These are phyloP conservation scores for Smittia aterrima DNA, from an alignment of 2,888 invertebrate species.

Conservation along the genomic window DNA sequence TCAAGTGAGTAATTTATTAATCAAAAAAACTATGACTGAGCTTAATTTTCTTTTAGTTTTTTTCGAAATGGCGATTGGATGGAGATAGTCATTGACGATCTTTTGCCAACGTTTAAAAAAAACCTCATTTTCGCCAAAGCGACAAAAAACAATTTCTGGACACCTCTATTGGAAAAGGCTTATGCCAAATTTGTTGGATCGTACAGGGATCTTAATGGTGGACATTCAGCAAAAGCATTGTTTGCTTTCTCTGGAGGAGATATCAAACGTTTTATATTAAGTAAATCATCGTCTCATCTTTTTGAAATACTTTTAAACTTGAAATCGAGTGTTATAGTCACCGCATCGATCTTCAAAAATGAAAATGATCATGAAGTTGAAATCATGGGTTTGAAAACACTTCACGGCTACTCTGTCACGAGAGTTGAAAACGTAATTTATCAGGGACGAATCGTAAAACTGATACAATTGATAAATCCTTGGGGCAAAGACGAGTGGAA, in stretches of 20 bases:
- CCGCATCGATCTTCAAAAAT: not conserved
- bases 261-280: not conserved
- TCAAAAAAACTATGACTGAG: not conserved
- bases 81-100: slow-evolving; percentile 83
- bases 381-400: too few relatives aligned
- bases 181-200: slow-evolving; percentile 79
- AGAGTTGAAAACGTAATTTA: slow-evolving; percentile 50
- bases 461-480: slow-evolving; percentile 68
- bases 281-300: not conserved
- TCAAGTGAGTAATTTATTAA: slow-evolving; percentile 63
- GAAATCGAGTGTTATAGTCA: not conserved
- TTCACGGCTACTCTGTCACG: not conserved
- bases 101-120: slow-evolving; percentile 75
- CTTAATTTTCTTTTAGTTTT: slow-evolving; percentile 59
- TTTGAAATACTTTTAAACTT: not conserved
- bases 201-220: slow-evolving; percentile 92
- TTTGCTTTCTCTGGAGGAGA: slow-evolving; percentile 50
- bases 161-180: slow-evolving; percentile 83
- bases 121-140: slow-evolving; percentile 71
- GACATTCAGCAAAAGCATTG: slow-evolving; percentile 64
- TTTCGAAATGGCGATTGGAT: slow-evolving; percentile 88
- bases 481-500: slow-evolving; percentile 74
- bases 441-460: too few relatives aligned
- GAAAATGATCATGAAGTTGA: too few relatives aligned
- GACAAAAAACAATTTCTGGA: slow-evolving; percentile 78